Base-by-base conservation (phyloP, 2,888 invertebrate genomes). In the Anodontia alba region DNA sequence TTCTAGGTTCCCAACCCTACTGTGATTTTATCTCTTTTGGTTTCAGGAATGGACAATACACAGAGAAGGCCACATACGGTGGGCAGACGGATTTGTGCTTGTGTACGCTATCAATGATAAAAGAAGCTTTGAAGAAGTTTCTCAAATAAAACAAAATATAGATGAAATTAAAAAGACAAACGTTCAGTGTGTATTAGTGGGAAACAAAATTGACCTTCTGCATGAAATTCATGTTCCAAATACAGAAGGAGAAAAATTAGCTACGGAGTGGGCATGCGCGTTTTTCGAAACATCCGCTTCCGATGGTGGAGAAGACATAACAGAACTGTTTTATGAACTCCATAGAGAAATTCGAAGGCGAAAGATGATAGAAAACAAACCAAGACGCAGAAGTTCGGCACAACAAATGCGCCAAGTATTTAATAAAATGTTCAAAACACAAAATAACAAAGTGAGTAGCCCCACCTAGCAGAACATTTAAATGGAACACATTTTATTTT, bases 261-360 rank as follows among this genome's bases (percentile, higher is more conserved):
- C 94, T 0, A 83, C 88, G 5, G 92, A 93, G 33, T 88, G 92
- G 90, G 92, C 92, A 51, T 92, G 92, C 80, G 92, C 92, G 0
- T 94, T 93, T 83, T 93, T 90, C 84, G 94, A 94, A 78, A 94
- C 90, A 29, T 93, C 92, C 33, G 94, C 94, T 36, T 91, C 92
- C 78, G 94, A 94, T 73, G 94, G 93, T 2, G 90, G 92, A n/a
- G 87, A 88, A 3, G 92, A 92, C 73, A 93, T 94, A n/a, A 76
- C 87, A 8, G 94, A 94, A 78, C 87, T 93, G 57, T 94, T 94
- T 81, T 88, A 92, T 69, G 94, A 94, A 87, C 90, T 94, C 46
- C 91, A 93, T 77, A 87, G 94, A 26, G 94, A 94, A 76, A 90
- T 94, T 12, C 88, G 89, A 66, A 78, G 94, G 51, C 85, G 93